A percentile compares a stretch with the other conserved stretches of the same genome.
Conservation (phyloP, 1,140 invertebrate species). For the Dreissena rostriformis region DNA sequence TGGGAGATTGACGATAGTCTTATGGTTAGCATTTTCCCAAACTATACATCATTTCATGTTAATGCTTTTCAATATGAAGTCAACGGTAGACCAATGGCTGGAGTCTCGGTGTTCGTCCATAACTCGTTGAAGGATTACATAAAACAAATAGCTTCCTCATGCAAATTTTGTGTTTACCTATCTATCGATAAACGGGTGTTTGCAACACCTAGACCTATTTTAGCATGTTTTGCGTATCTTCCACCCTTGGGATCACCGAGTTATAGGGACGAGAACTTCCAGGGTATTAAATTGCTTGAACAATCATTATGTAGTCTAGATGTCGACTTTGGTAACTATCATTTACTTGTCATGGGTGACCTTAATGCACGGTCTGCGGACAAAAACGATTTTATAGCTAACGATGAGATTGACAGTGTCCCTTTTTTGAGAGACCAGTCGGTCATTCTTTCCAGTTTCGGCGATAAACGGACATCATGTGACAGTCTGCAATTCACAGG, state of each 20-base stretch:
- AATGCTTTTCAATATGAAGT: too few species aligned
- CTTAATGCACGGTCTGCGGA: background rate
- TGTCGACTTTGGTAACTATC: background rate
- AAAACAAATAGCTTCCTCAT: too few species aligned
- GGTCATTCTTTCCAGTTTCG: background rate
- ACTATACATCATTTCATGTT: too few species aligned
- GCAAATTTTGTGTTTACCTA: too few species aligned
- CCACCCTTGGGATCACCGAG: background rate
- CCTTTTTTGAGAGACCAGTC: background rate
- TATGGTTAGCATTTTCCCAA: too few species aligned
- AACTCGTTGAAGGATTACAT: too few species aligned
- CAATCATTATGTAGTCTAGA: background rate
- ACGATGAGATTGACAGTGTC: background rate
- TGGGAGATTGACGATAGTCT: too few species aligned
- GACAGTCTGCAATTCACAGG: background rate
- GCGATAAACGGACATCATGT: background rate
- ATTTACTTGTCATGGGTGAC: background rate
- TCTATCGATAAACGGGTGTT: background rate
- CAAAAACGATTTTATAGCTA: background rate
- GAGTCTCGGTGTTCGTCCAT: too few species aligned
- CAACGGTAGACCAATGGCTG: too few species aligned
- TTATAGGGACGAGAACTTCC: background rate
- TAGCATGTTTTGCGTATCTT: background rate
- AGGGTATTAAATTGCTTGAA: background rate
- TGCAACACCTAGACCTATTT: background rate